Evolutionary conservation across 2,888 invertebrate species (phyloP).

Genomic region (Baccha elongata): DNA sequence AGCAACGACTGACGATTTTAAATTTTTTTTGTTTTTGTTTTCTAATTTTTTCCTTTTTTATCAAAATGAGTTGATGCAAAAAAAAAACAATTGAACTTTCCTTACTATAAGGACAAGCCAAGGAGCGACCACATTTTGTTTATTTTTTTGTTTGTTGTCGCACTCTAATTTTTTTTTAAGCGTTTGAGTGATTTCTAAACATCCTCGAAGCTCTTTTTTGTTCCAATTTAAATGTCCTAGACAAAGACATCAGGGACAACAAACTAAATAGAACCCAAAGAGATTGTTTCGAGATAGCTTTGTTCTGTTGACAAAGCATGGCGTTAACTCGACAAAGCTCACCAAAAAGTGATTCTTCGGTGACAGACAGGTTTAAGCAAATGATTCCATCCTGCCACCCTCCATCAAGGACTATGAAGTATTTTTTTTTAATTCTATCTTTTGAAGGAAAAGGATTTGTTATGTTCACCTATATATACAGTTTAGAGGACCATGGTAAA

Average conservation of each 20-base stretch:
- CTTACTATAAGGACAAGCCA: neutral
- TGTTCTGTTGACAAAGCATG: constrained; percentile 49
- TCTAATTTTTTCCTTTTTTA: constrained; percentile 1
- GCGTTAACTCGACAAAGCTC: constrained; percentile 64
- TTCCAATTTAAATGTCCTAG: constrained; percentile 40
- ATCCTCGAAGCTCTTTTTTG: constrained; percentile 32
- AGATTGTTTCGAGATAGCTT: constrained; percentile 39
- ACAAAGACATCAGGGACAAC: constrained; percentile 31
- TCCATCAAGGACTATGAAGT: constrained; percentile 35
- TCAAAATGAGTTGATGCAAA: constrained; percentile 11
- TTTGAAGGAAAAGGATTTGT: too few relatives aligned
- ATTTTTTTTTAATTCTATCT: constrained; percentile 31
- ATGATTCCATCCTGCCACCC: constrained; percentile 51
- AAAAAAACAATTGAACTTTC: constrained; percentile 18
- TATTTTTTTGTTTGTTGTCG: too few relatives aligned
- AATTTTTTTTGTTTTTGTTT: neutral
- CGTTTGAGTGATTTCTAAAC: constrained; percentile 59
- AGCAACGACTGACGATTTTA: neutral
- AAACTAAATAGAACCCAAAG: constrained; percentile 24
- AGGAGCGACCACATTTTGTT: neutral
- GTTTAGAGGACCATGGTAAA: too few relatives aligned
- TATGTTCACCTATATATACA: too few relatives aligned
- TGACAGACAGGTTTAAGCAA: constrained; percentile 63
- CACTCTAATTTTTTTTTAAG: constrained; percentile 48
- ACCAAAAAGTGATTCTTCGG: constrained; percentile 58